Percentiles rank a stretch among this genome's conserved stretches.
Evolutionary conservation across 2,113 vertebrate genomes (phyloP).

Genomic region (Pachycephala philippinensis): DNA sequence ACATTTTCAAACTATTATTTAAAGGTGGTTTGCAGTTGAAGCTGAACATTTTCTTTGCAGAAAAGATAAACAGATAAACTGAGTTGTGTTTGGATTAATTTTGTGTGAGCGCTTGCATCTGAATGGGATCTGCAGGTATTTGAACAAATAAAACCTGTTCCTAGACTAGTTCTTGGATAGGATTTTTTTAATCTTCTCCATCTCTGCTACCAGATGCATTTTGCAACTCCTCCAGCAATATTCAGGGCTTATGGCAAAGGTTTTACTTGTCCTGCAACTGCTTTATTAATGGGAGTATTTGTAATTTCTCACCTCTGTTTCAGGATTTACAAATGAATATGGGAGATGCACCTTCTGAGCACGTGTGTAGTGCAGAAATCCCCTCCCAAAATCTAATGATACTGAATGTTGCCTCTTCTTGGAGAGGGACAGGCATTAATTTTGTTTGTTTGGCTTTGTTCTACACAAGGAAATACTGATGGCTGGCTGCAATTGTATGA

Average conservation of each 20-base stretch:
- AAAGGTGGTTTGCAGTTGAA: background rate
- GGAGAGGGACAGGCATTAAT: background rate
- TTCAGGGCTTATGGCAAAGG: background rate
- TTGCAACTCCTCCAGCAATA: conserved; percentile 8
- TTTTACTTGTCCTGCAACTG: background rate
- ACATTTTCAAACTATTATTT: background rate
- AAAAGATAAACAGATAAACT: conserved; percentile 1
- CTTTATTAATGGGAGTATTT: background rate
- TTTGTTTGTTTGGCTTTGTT: background rate
- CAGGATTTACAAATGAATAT: background rate
- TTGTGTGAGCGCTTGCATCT: background rate
- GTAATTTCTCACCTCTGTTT: background rate
- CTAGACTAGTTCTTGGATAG: background rate
- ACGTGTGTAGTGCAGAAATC: accelerated
- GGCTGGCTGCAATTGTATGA: background rate
- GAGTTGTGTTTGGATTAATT: background rate
- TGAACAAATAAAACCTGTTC: conserved; percentile 46
- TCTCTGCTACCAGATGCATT: background rate
- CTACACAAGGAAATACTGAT: background rate
- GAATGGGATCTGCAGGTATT: conserved; percentile 5
- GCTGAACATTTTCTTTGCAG: background rate
- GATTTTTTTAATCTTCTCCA: conserved; percentile 5
- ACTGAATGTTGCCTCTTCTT: background rate
- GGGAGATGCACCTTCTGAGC: background rate
- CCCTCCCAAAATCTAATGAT: background rate